Conservation (phyloP, 2,113 vertebrate genomes). For the Rhagologus leucostigma region DNA sequence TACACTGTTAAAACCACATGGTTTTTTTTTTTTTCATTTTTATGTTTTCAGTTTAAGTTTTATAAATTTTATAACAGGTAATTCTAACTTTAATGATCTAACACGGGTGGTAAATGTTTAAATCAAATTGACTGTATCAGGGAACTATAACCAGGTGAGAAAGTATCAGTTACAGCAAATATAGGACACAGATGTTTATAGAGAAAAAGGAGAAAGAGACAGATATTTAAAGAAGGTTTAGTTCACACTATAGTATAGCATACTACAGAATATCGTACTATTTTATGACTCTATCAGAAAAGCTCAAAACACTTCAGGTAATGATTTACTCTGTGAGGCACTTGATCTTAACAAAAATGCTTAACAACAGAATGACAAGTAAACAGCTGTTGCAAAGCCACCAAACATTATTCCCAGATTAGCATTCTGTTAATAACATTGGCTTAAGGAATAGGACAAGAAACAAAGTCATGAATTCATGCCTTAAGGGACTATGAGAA, state of each 20-base stretch:
- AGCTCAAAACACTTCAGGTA: neutral
- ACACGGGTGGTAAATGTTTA: neutral
- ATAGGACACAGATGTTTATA: conserved; percentile 15
- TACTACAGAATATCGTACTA: neutral
- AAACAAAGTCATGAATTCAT: neutral
- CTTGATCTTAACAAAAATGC: neutral
- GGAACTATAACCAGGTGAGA: neutral
- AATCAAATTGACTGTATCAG: conserved; percentile 34
- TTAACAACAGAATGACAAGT: neutral
- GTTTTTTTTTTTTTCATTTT: conserved; percentile 10
- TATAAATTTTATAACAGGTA: conserved; percentile 29
- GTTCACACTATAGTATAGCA: neutral
- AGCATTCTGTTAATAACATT: neutral
- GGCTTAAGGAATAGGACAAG: neutral
- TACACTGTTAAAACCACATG: neutral
- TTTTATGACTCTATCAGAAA: neutral
- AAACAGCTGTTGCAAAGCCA: neutral
- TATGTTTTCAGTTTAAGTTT: conserved; percentile 25
- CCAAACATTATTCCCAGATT: neutral
- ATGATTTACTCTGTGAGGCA: neutral
- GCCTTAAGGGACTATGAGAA: neutral
- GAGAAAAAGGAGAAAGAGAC: neutral
- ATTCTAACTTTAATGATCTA: conserved; percentile 15
- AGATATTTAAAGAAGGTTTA: neutral
- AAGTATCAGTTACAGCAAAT: conserved; percentile 44